phyloP scores from a whole-genome alignment of 2,113 vertebrate genomes.

The Elanoides forficatus region DNA sequence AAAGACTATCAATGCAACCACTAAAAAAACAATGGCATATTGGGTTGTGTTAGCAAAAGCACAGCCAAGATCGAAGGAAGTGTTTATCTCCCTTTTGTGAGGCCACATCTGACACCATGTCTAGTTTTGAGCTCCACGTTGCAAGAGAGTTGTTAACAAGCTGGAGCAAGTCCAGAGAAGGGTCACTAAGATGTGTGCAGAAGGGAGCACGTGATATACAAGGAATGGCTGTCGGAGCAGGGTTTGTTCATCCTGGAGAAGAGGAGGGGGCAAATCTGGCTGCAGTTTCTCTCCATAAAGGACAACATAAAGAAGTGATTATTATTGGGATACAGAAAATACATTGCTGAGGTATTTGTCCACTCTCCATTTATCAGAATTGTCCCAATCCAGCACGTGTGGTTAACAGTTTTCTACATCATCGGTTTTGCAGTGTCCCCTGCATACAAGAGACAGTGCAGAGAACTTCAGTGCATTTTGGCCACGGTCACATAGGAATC shows the following conservation, averaged over 20 bases:
- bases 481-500: fast-evolving
- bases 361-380: not conserved
- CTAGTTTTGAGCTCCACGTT: not conserved
- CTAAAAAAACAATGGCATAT: not conserved
- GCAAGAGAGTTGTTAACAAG: not conserved
- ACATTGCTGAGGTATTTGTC: not conserved
- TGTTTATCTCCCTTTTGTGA: not conserved
- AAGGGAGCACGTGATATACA: not conserved
- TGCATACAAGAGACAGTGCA: not conserved
- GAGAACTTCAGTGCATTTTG: not conserved
- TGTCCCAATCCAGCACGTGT: not conserved
- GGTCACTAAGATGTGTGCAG: not conserved
- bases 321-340: not conserved
- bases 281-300: not conserved
- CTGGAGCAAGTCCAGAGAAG: not conserved
- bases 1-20: not conserved
- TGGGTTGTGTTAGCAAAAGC: not conserved
- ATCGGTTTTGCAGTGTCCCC: not conserved
- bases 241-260: not conserved
- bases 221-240: not conserved
- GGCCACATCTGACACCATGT: not conserved
- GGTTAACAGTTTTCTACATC: not conserved
- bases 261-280: not conserved
- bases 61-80: not conserved
- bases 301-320: not conserved